Conservation (phyloP, 2,888 invertebrate genomes). For the Drosophila cognata region DNA sequence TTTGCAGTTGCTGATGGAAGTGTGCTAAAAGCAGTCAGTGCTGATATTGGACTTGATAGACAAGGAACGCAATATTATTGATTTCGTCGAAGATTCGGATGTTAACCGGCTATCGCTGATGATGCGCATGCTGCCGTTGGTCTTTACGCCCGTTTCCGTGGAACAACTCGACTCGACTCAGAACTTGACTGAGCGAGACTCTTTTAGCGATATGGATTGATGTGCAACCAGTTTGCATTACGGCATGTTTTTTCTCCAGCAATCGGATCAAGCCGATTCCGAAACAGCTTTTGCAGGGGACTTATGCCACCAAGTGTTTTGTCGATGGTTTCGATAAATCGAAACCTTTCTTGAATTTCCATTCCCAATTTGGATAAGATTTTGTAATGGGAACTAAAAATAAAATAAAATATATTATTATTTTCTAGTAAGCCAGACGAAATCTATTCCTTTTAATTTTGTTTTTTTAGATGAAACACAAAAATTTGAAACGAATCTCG, state of each 20-base stretch:
- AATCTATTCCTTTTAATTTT: background rate
- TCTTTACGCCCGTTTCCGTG: slow-evolving; percentile 24
- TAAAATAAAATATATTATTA: too few relatives aligned
- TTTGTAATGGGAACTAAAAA: slow-evolving; percentile 10
- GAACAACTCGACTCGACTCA: background rate
- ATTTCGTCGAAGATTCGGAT: slow-evolving; percentile 29
- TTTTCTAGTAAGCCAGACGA: background rate
- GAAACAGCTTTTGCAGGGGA: background rate
- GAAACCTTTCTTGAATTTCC: slow-evolving; percentile 16
- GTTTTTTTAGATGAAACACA: background rate
- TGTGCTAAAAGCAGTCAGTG: background rate
- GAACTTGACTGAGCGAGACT: slow-evolving; percentile 27
- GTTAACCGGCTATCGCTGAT: slow-evolving; percentile 25
- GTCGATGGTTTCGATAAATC: slow-evolving; percentile 53
- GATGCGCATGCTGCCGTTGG: slow-evolving; percentile 36
- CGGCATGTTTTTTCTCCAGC: slow-evolving; percentile 34
- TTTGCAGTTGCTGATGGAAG: slow-evolving; percentile 9
- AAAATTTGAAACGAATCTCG: slow-evolving; percentile 22
- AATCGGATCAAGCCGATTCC: slow-evolving; percentile 23
- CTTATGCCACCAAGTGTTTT: slow-evolving; percentile 52
- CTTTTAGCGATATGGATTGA: slow-evolving; percentile 25
- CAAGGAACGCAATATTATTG: slow-evolving; percentile 6
- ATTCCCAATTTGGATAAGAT: slow-evolving; percentile 40
- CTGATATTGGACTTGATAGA: slow-evolving; percentile 29
- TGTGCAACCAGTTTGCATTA: slow-evolving; percentile 42